Evolutionary conservation across 2,888 invertebrate species (phyloP), one percentile per base, ranked within the genome.

Genomic region (Crematogaster levior): DNA sequence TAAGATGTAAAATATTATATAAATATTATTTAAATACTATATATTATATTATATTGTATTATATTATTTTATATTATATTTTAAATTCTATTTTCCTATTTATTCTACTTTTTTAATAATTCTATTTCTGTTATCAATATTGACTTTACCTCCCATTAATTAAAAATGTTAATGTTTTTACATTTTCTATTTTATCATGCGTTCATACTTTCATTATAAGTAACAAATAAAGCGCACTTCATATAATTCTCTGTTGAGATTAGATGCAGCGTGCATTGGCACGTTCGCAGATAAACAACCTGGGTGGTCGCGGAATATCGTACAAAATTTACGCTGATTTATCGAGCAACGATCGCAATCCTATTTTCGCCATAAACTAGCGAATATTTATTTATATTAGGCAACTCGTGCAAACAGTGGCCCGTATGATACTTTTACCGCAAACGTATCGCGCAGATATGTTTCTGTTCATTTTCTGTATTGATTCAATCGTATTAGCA

Each of bases 271-370:
- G 6, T 24, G 9, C 15, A 75, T 61, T 70, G 65, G 46, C 24
- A 37, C 46, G 15, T 43, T 58, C 21, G 12, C 9, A 63, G 51
- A 72, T 77, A 80, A 84, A 72, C 74, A 72, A 34, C 21, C 7
- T 40, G 21, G 61, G 46, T 27, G 24, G 18, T 24, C 7, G 72
- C 15, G 24, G 70, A 0, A 34, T 34, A 18, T 24, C 34, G 12
- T n/a, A n/a, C 34, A 70, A 72, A 82, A 87, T 85, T 65, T 58
- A 61, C 37, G 9, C 9, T 81, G 68, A 87, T 81, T 83, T 87
- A 85, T 74, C 21, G 24, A 46, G 21, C 34, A 46, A 61, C 51
- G 56, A 12, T 63, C 43, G n/a, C 65, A 48, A 61, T 53, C 12
- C n/a, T 61, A 43, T 51, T 79, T 61, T 48, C 12, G n/a, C 18